These are phyloP conservation scores for Chelmon rostratus DNA, from an alignment of 2,797 vertebrate genomes.

Conservation along the genomic window DNA sequence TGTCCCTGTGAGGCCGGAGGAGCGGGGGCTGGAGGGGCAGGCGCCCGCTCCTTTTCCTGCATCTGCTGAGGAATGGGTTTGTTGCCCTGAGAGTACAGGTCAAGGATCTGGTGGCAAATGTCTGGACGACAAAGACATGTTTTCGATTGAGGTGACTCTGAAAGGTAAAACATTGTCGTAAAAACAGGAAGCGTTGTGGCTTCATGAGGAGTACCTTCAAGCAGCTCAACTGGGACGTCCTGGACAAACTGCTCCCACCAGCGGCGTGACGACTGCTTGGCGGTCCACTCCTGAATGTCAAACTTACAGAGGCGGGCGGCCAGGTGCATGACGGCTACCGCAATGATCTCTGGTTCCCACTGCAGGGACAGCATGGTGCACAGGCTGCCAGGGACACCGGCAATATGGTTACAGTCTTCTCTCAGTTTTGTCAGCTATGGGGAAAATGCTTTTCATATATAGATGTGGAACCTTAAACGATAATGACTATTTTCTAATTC, in stretches of 20 bases:
- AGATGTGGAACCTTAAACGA: not conserved
- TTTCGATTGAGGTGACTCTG: not conserved
- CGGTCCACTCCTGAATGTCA: conserved; percentile 98
- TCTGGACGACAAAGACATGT: conserved; percentile 77
- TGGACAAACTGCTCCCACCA: conserved; percentile 99
- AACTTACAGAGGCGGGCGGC: conserved; percentile 97
- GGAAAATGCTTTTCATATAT: too few relatives aligned
- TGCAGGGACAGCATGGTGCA: conserved; percentile 98
- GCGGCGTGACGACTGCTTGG: conserved; percentile 94
- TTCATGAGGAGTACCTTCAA: conserved; percentile 89
- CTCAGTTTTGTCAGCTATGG: not conserved
- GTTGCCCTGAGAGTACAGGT: conserved; percentile 97
- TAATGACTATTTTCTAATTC: not conserved
- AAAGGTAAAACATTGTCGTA: fast-evolving
- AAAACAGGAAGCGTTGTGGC: fast-evolving
- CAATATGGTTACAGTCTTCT: not conserved
- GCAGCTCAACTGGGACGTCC: conserved; percentile 97
- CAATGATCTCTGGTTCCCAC: conserved; percentile 99
- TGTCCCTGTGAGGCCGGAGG: conserved; percentile 73
- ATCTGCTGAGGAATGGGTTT: conserved; percentile 96
- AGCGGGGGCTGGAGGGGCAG: conserved; percentile 66
- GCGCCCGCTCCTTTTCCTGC: conserved; percentile 86
- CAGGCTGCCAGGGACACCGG: conserved; percentile 83
- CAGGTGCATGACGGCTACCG: conserved; percentile 98
- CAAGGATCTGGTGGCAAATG: conserved; percentile 99